Base-by-base conservation (phyloP, 2,797 vertebrate genomes). In the Alfaro cultratus region DNA sequence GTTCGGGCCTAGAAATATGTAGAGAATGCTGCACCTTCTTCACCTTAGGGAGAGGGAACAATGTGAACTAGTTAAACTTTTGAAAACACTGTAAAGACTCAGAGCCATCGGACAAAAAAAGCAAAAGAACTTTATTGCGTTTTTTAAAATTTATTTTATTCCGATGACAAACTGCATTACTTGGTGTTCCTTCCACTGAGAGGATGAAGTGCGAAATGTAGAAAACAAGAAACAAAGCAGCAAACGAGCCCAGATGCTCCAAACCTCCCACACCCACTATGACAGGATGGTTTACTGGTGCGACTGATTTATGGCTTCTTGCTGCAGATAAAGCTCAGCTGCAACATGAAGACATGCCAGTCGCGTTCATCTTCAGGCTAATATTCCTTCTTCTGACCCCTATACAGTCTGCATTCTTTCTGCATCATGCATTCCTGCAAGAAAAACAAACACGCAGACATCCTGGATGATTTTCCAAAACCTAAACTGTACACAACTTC, bases 161-260 rank as follows among this genome's bases (percentile, higher is more conserved):
- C 47, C n/a, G 13, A 77, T 10, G 31, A 36, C 13, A 41, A 29
- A 68, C 26, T 49, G 29, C 3, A 49, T 67, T 41, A 39, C 31
- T 39, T 67, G 60, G 21, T 62, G 74, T 67, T 67, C 34, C 62
- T 39, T 68, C 64, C 36, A 71, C 68, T n/a, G 12, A 45, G 26
- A 71, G 39, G 43, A 71, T 1, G 2, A n/a, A 71, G 10, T 45
- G 41, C 6, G 45, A 71, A 45, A 45, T 71, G 39, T 1, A 45
- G 68, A 45, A 62, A 71, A 45, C 39, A n/a, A 71, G 10, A 70
- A 43, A 41, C 74, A 29, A 71, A 71, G 26, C 43, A 15, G 23
- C 74, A 45, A 11, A 29, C 29, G 39, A 45, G 53, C 39, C 74
- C 55, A 43, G 34, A 46, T 45, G 41, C 68, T 36, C 75, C 57